Conservation (phyloP, 2,797 vertebrate genomes). For the Accipiter fasciatus region DNA sequence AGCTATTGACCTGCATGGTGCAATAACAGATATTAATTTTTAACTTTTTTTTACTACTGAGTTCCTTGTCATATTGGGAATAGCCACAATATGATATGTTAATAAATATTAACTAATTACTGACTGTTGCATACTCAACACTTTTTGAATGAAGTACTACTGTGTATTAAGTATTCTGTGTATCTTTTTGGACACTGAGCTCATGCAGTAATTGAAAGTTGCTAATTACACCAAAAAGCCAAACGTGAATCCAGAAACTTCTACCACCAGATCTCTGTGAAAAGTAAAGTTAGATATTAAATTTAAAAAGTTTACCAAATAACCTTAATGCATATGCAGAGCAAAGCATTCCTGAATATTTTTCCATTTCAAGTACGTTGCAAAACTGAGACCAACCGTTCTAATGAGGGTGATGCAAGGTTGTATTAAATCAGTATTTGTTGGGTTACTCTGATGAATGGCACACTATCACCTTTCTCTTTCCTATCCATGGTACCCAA, state of each 20-base stretch:
- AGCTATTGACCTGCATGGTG: neutral
- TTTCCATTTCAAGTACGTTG: neutral
- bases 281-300: neutral
- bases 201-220: neutral
- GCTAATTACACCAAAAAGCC: neutral
- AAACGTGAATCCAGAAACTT: neutral
- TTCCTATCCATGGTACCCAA: neutral
- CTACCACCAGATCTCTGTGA: neutral
- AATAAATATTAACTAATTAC: neutral
- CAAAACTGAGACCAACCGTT: neutral
- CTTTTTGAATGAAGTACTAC: neutral
- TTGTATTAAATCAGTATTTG: neutral
- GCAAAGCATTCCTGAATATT: neutral
- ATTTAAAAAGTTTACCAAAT: neutral
- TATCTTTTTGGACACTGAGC: neutral
- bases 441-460: neutral
- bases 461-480: neutral
- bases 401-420: neutral
- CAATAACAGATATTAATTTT: neutral
- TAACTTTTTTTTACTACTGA: neutral
- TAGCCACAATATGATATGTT: neutral
- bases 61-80: neutral
- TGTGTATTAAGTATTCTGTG: neutral
- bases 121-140: neutral
- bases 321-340: neutral